These are phyloP conservation scores for Lysiphlebus fabarum DNA, from an alignment of 1,140 invertebrate species.

Conservation along the genomic window DNA sequence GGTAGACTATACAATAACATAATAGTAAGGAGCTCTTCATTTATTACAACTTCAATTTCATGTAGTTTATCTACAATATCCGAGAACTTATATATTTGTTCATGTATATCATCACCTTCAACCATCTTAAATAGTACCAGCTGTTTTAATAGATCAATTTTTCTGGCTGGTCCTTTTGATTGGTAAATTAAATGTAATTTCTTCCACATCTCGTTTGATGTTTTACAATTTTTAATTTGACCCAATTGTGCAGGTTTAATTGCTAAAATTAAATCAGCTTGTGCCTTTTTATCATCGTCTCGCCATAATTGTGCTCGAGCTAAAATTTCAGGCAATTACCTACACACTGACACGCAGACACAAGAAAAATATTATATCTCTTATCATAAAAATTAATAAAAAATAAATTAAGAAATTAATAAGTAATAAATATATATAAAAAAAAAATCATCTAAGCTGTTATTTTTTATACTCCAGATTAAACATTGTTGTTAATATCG, in stretches of 20 bases:
- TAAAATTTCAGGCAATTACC: no score
- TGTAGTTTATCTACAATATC: conserved; percentile 24
- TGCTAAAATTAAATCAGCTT: conserved; percentile 1
- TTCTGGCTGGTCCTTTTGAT: conserved; percentile 7
- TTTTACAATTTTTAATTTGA: conserved; percentile 7
- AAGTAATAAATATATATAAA: no score
- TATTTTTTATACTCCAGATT: no score
- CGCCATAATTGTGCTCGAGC: no score
- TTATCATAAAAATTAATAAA: no score
- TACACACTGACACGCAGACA: no score
- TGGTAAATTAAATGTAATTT: conserved; percentile 9
- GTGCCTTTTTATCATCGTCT: neutral
- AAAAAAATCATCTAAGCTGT: no score
- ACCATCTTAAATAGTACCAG: conserved; percentile 3
- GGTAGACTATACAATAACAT: conserved; percentile 13
- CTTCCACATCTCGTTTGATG: conserved; percentile 3
- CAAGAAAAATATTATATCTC: no score
- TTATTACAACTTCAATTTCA: neutral
- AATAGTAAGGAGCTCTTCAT: neutral
- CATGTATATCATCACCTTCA: no score
- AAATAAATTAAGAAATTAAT: no score
- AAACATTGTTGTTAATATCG: no score
- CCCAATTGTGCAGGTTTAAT: conserved; percentile 2
- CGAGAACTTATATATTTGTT: conserved; percentile 3
- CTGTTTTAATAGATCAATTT: conserved; percentile 4